Base-by-base conservation (phyloP, 2,113 vertebrate genomes). In the Pipa parva region DNA sequence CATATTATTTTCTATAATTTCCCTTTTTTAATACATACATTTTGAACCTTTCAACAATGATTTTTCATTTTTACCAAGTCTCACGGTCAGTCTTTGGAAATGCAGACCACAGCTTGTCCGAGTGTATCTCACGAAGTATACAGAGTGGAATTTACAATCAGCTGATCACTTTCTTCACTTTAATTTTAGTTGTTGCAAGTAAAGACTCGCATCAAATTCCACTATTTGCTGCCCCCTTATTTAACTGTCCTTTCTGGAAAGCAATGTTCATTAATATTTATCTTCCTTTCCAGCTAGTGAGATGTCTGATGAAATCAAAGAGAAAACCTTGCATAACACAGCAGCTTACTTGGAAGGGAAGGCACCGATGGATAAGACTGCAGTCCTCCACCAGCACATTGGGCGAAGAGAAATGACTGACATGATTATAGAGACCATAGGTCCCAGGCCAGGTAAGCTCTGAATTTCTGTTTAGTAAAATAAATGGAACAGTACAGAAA, bases 381-480 rank as follows among this genome's bases (percentile, higher is more conserved):
- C 91, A 2, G 78, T 97, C 5, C 87, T 98, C 62, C 95, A 98
- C 82, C 96, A 99, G 71, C 95, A 99, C 73, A 90, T 99, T 1
- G 96, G 96, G 48, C 94, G 93, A 76, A 80, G 96, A 73, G 91
- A 93, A 72, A 97, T 98, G 95, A 93, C 92, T 1, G 94, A 98
- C 72, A 83, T 99, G 86, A 94, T 97, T n/a, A 98, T 99, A 60
- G 96, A 98, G 74, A 98, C 95, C 3, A 88, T 98, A 63, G 86
- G 87, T 63, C 85, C 89, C 31, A 80, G 70, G 31, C 21, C 90
- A 90, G 94, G 92, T 89, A 79, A 57, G 48, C 12, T 50, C 59
- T 59, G 2, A 2, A 42, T 1, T 36, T 42, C 39, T 7, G 39
- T 7, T 42, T 7, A 49, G 61, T 45, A n/a, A n/a, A n/a, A n/a